Evolutionary conservation across 2,113 vertebrate species (phyloP).

Genomic region (Pseudonaja textilis): DNA sequence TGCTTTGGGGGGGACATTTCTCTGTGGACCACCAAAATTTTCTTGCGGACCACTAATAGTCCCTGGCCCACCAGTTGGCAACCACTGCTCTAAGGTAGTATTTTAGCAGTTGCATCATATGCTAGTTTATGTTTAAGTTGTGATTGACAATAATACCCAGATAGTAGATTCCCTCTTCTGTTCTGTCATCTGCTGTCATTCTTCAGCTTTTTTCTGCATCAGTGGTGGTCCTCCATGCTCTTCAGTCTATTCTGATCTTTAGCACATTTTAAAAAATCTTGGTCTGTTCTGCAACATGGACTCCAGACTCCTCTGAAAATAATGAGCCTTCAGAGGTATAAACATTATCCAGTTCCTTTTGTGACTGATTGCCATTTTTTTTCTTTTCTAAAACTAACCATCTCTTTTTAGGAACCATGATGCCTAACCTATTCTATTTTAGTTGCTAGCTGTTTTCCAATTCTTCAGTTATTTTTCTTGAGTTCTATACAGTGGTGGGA

Average conservation of each 20-base stretch:
- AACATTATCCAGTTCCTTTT: neutral
- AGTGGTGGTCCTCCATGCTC: neutral
- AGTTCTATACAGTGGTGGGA: too few relatives aligned
- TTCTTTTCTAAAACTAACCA: neutral
- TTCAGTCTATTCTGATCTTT: neutral
- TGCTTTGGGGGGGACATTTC: too few relatives aligned
- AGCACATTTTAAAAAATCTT: neutral
- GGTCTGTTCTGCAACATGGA: neutral
- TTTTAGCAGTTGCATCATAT: neutral
- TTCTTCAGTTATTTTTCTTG: neutral
- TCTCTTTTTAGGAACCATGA: neutral
- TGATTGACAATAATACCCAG: neutral
- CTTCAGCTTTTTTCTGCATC: neutral
- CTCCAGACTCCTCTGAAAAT: neutral
- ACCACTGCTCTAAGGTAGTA: neutral
- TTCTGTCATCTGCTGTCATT: neutral
- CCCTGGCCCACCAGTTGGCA: too few relatives aligned
- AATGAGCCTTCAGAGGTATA: neutral
- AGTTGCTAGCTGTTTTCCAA: neutral
- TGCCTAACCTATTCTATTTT: neutral
- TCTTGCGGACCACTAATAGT: too few relatives aligned
- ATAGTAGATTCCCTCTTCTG: neutral
- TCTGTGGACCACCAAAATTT: too few relatives aligned
- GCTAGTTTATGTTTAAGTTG: neutral
- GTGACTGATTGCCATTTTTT: neutral